Evolutionary conservation across 2,888 invertebrate genomes (phyloP).

Genomic region (Pheosia tremula): DNA sequence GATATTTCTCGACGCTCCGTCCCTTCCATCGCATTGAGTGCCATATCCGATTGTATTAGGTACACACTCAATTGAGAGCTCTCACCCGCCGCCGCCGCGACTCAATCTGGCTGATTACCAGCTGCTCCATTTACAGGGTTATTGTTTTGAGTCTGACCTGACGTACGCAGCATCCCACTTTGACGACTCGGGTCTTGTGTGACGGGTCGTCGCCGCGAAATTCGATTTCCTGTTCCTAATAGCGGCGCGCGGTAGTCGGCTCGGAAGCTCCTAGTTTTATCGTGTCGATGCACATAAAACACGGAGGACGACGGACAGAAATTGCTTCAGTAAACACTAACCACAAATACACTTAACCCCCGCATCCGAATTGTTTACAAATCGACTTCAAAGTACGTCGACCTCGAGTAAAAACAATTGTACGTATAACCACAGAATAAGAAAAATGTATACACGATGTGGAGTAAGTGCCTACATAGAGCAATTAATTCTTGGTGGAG

Average conservation of each 20-base stretch:
- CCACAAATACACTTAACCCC: conserved; percentile 53
- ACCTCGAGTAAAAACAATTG: conserved; percentile 57
- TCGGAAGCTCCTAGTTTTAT: conserved; percentile 38
- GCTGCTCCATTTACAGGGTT: conserved; percentile 66
- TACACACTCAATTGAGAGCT: conserved; percentile 61
- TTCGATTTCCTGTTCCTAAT: conserved; percentile 64
- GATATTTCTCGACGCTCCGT: conserved; percentile 41
- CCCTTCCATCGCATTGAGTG: conserved; percentile 55
- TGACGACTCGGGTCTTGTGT: conserved; percentile 50
- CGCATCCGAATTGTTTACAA: conserved; percentile 65
- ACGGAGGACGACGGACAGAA: conserved; percentile 26
- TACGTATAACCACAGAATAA: conserved; percentile 44
- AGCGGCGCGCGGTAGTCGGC: conserved; percentile 27
- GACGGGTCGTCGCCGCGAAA: conserved; percentile 50
- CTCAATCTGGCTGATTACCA: conserved; percentile 55
- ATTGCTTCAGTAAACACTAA: conserved; percentile 51
- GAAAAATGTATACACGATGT: conserved; percentile 46
- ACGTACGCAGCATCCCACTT: conserved; percentile 49
- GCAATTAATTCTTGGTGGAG: conserved; percentile 57
- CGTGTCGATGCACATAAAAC: conserved; percentile 29
- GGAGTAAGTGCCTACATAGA: conserved; percentile 25
- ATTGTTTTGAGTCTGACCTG: conserved; percentile 64
- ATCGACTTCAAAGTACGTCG: conserved; percentile 64
- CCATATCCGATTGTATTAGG: conserved; percentile 63
- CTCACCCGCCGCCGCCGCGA: conserved; percentile 47